Percentiles rank a stretch among this genome's conserved stretches.
These are phyloP conservation scores for Harpalus rubripes DNA, from an alignment of 2,888 invertebrate species.

Conservation along the genomic window DNA sequence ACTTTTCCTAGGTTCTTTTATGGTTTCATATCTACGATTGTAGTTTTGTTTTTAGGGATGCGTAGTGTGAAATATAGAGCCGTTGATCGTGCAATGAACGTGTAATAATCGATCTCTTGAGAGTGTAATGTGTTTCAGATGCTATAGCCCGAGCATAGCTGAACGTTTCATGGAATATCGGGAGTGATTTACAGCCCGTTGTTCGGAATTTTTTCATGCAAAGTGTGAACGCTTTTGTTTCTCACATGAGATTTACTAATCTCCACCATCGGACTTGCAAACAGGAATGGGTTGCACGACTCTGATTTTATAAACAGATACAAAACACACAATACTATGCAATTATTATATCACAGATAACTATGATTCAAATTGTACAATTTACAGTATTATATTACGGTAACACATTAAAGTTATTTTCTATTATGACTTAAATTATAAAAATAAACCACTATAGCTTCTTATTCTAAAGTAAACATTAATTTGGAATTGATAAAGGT, in stretches of 20 bases:
- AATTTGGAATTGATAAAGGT: too few species aligned
- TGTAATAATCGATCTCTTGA: constrained; percentile 62
- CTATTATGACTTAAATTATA: too few species aligned
- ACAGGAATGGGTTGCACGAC: background rate
- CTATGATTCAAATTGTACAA: too few species aligned
- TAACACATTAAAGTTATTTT: too few species aligned
- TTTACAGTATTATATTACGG: too few species aligned
- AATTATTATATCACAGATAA: background rate
- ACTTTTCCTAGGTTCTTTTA: background rate
- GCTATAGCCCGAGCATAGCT: background rate
- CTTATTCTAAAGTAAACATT: too few species aligned
- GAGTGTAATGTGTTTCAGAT: constrained; percentile 59
- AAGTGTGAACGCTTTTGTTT: constrained; percentile 44
- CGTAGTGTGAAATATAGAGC: constrained; percentile 57
- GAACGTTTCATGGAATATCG: constrained; percentile 24
- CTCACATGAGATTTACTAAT: constrained; percentile 18
- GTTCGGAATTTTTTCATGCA: constrained; percentile 42
- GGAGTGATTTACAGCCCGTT: constrained; percentile 26
- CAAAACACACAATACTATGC: background rate
- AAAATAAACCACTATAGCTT: too few species aligned
- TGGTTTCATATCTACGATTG: background rate
- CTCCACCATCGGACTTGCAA: constrained; percentile 1
- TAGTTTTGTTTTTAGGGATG: background rate
- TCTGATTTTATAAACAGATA: constrained; percentile 1
- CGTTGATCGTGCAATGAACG: constrained; percentile 56